Evolutionary conservation across 2,113 vertebrate genomes (phyloP), one percentile per base, ranked within the genome.

Genomic region (Psophia crepitans): DNA sequence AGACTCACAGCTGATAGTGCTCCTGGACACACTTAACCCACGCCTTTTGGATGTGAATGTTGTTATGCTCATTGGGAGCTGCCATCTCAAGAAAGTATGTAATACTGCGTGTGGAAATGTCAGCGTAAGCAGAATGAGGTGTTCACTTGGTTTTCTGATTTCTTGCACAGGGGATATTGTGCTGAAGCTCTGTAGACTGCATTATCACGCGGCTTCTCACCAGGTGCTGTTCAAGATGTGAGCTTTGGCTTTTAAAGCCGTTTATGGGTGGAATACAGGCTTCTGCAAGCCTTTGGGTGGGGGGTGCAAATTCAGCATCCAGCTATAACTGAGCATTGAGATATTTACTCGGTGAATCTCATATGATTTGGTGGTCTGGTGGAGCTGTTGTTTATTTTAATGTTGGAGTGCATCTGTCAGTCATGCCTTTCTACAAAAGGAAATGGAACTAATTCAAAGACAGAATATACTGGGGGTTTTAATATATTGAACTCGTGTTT

Each of bases 221-320:
- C 89, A 92, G 93, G 84, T 94, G 95, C 81, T 56, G 69, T 17
- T 91, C 70, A 54, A 68, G 63, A 82, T 69, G 78, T 32, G 90
- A 93, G 96, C 78, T 87, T 82, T 91, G 77, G 58, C 71, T 92
- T 90, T 51, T 73, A 87, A 85, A 87, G 66, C 87, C 54, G 9
- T 91, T 96, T 89, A 68, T 16, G 70, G 93, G 81, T 93, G 87
- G 89, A 95, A 94, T 64, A 73, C 35, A 87, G 89, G 51, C 51
- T 53, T 53, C 90, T 75, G 65, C 7, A 5, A 60, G 88, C 75
- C 69, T 84, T 77, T n/a, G 39, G 48, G 35, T 15, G 43, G 33
- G 73, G 51, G 46, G 41, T 92, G 75, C 69, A 74, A 88, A 90
- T 75, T 70, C 93, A 92, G 78, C 68, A 30, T 9, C 28, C 61